Conservation (phyloP, 2,888 invertebrate genomes). For the Dolomedes plantarius region DNA sequence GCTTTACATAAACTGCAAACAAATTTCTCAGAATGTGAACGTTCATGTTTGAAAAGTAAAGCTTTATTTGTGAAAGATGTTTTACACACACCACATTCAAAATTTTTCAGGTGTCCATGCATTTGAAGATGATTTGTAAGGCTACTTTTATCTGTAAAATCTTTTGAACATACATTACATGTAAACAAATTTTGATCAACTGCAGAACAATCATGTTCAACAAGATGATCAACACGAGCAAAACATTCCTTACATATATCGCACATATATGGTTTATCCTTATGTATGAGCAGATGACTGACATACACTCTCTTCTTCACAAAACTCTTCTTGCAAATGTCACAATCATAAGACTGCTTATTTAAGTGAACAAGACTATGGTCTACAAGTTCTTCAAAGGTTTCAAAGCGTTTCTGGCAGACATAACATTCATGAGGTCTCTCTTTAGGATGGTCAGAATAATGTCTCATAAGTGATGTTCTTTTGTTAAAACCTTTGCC, state of each 20-base stretch:
- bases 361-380: background rate
- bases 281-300: background rate
- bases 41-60: too few species aligned
- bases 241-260: constrained; percentile 1
- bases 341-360: background rate
- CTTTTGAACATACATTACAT: background rate
- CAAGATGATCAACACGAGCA: background rate
- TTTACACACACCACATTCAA: background rate
- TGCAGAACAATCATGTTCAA: constrained; percentile 3
- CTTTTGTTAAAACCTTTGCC: background rate
- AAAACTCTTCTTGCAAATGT: background rate
- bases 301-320: background rate
- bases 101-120: background rate
- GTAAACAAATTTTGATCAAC: background rate
- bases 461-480: background rate
- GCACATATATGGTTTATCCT: constrained; percentile 6
- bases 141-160: background rate
- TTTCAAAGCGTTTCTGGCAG: background rate
- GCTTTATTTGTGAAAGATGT: too few species aligned
- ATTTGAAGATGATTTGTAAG: background rate
- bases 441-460: background rate
- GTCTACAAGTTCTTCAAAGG: background rate
- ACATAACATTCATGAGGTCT: background rate
- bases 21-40: too few species aligned
- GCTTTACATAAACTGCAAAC: too few species aligned